These are phyloP conservation scores for Podilymbus podiceps DNA, from an alignment of 2,113 vertebrate genomes.

Conservation along the genomic window DNA sequence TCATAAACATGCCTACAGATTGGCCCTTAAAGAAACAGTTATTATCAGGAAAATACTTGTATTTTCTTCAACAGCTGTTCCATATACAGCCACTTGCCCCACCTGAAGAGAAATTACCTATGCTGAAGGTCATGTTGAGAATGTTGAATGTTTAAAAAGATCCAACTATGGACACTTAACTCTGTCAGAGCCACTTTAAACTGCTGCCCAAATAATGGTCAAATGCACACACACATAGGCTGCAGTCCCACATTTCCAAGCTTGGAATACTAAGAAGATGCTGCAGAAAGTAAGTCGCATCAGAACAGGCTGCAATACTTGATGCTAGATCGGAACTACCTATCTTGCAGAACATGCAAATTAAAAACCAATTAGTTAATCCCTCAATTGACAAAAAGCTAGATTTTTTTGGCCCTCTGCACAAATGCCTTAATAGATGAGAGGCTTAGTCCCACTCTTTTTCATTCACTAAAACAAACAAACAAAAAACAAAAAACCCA, in stretches of 20 bases:
- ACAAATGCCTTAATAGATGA: not conserved
- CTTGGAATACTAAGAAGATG: not conserved
- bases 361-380: not conserved
- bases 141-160: not conserved
- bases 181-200: not conserved
- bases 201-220: not conserved
- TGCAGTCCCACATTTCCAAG: not conserved
- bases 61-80: not conserved
- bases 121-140: not conserved
- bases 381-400: not conserved
- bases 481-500: too few species aligned
- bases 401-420: not conserved
- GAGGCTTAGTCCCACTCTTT: not conserved
- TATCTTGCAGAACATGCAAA: not conserved
- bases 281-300: not conserved
- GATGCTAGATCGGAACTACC: not conserved
- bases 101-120: not conserved
- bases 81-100: not conserved
- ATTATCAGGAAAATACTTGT: not conserved
- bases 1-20: not conserved
- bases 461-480: not conserved
- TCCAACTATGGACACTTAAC: not conserved
- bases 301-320: not conserved
- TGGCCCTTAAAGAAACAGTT: not conserved
- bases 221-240: fast-evolving